Base-by-base conservation (phyloP, 2,888 invertebrate genomes). In the Himalopsyche tibetana region DNA sequence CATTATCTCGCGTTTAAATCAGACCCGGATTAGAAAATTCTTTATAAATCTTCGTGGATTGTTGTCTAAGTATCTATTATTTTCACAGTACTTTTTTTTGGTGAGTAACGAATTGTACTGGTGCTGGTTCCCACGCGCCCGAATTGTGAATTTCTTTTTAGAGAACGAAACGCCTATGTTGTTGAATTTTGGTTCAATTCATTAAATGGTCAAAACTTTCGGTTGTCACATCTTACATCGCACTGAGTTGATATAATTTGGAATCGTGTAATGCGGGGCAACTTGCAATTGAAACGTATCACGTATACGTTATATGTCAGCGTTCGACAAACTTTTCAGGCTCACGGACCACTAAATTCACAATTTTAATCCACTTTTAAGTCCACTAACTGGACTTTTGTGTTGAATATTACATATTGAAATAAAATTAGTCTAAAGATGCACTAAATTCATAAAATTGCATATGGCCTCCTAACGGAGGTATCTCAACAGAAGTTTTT, bases 21-120 rank as follows among this genome's bases (percentile, higher is more conserved):
- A 63, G 19, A 63, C 19, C 63, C 63, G 63, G 63, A 63, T 63
- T 63, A 63, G 63, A 63, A 63, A 63, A 19, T 63, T n/a, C 28
- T 28, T 19, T 15, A 51, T 19, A 63, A 63, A 63, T 28, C 63
- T 9, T 63, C 63, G 63, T 63, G 63, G 19, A 28, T 63, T 63
- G 0, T 63, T 3, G n/a, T 63, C 8, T 19, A 63, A 63, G 63
- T 63, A 63, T 63, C 63, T 28, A 63, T 63, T 63, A 63, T 63
- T 63, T 63, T 28, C n/a, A 19, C 15, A 15, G 19, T 19, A 63
- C 19, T 63, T 19, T 19, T 19, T 63, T 19, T 19, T 19, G 19
- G 63, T 63, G 19, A 9, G n/a, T 6, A n/a, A 56, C 56, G 56
- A n/a, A 56, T 56, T 56, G n/a, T 19, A 6, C 17, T 56, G 8